phyloP scores from a whole-genome alignment of 2,888 invertebrate genomes.

The Mesorhabditis belari region DNA sequence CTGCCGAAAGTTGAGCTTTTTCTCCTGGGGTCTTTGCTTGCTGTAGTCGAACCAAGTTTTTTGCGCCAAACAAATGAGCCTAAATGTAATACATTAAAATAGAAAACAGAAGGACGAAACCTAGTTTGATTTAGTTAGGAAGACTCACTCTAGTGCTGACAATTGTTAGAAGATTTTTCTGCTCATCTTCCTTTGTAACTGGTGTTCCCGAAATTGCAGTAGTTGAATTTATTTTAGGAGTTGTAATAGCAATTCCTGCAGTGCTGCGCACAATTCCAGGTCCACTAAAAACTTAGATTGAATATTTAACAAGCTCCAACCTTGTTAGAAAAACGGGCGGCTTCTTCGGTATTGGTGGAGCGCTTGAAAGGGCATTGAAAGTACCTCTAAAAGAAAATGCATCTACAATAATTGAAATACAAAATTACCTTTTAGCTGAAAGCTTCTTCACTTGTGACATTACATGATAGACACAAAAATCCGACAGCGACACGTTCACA shows the following conservation, averaged over 20 bases:
- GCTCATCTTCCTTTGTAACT: not conserved
- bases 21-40: not conserved
- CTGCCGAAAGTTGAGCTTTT: not conserved
- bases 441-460: constrained; percentile 24
- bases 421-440: constrained; percentile 19
- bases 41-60: not conserved
- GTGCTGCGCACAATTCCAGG: no score
- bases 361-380: not conserved
- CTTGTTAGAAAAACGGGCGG: no score
- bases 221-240: no score
- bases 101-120: no score
- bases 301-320: no score
- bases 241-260: no score
- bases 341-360: not conserved
- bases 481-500: constrained; percentile 37
- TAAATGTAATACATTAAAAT: not conserved
- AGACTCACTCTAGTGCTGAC: not conserved
- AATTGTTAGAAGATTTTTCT: not conserved
- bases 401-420: not conserved
- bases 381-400: not conserved
- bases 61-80: not conserved
- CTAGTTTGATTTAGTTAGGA: no score
- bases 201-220: no score
- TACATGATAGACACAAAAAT: constrained; percentile 43
- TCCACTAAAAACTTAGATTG: no score